Percentiles rank a stretch among this genome's conserved stretches.
phyloP scores from a whole-genome alignment of 1,140 invertebrate genomes.

The Pogonomyrmex barbatus region DNA sequence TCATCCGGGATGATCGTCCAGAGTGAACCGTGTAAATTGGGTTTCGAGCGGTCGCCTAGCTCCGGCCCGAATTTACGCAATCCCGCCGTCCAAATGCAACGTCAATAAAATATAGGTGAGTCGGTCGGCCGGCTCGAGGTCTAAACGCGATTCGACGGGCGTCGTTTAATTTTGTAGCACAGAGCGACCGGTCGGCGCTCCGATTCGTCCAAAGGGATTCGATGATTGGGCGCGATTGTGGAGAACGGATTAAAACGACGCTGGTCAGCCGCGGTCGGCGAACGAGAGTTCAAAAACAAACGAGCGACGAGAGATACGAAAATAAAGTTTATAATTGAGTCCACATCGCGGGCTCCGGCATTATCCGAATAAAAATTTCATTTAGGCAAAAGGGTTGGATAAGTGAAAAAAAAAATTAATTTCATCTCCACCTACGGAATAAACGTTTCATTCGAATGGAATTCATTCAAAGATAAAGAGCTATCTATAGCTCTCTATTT shows the following conservation, averaged over 20 bases:
- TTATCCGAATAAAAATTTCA: conserved; percentile 55
- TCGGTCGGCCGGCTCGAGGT: not conserved
- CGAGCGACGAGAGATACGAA: conserved; percentile 44
- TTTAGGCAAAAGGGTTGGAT: conserved; percentile 34
- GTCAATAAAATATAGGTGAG: conserved; percentile 71
- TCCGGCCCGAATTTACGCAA: conserved; percentile 66
- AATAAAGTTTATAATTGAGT: conserved; percentile 58
- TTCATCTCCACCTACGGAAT: not conserved
- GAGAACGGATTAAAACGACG: conserved; percentile 63
- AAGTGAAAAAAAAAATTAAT: conserved; percentile 21
- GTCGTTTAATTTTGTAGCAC: conserved; percentile 62
- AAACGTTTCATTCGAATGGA: conserved; percentile 21
- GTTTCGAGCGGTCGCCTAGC: conserved; percentile 55
- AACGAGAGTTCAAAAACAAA: conserved; percentile 28
- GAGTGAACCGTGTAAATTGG: conserved; percentile 57
- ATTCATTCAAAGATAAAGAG: conserved; percentile 9
- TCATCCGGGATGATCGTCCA: conserved; percentile 50
- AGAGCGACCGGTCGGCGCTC: conserved; percentile 19
- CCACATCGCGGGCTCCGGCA: not conserved
- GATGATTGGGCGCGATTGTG: conserved; percentile 60
- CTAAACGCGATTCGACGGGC: conserved; percentile 47
- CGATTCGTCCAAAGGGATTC: conserved; percentile 60
- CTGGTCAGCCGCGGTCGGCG: not conserved
- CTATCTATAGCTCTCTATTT: not conserved
- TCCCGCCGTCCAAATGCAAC: conserved; percentile 60